Evolutionary conservation across 2,113 vertebrate genomes (phyloP), one percentile per base, ranked within the genome.

Genomic region (Carollia perspicillata): DNA sequence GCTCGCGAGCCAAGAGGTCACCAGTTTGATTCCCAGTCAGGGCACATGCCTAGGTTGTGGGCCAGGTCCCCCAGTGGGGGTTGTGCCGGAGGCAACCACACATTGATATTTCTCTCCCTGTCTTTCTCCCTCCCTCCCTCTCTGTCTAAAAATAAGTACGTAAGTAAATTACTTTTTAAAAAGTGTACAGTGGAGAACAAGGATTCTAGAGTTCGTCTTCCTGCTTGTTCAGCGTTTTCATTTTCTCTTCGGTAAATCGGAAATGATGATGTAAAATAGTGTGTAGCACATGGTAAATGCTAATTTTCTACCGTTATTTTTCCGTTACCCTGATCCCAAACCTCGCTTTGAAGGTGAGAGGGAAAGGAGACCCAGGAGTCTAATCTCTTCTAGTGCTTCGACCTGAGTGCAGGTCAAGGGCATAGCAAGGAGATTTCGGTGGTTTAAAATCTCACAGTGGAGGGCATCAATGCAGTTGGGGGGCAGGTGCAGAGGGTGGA

Each of bases 381-480:
- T 23, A 78, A 14, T 47, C 20, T 35, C 35, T 83, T 30, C 55
- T 37, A 49, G 90, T 81, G 68, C 75, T 55, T 84, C 1, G 8
- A 79, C 18, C 79, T 72, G 74, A 69, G 42, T 55, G n/a, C 83
- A 92, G 84, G 88, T 93, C 87, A 93, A 95, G 88, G 94, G 55
- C 68, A 74, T 9, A 84, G 87, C 49, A 66, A 95, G n/a, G 83
- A 84, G 87, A 96, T 81, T 96, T 92, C 87, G 37, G 49, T 58
- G 75, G 55, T 87, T 96, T 90, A 93, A 87, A 89, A 85, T 78
- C 92, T 95, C 74, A 89, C 47, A 18, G 75, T 44, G 16, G 16
- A 96, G 79, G 71, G 53, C 90, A 95, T 97, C 95, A 96, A 89
- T 7, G 18, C 83, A 11, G 8, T 23, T 2, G 33, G 28, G 23